Evolutionary conservation across 2,797 vertebrate genomes (phyloP), one percentile per base, ranked within the genome.

Genomic region (Poeciliopsis gracilis): DNA sequence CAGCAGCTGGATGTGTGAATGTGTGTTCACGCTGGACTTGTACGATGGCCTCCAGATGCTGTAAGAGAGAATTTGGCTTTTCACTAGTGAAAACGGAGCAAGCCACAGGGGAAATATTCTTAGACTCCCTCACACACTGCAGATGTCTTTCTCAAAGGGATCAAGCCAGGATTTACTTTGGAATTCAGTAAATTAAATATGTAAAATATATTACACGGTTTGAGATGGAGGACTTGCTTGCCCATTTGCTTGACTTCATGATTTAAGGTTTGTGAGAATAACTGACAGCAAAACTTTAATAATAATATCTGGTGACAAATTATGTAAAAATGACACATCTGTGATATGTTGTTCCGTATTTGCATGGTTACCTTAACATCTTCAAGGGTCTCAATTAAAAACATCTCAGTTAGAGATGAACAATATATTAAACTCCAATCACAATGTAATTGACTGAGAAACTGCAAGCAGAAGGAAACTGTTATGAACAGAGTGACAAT

Each of bases 61-160:
- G 55, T 41, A 66, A 57, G 77, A 87, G 86, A 84, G 82, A 88
- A 85, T 78, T 57, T 77, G 74, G 20, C 73, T 76, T 82, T 86
- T 81, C 41, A 70, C 71, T 49, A 71, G 72, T 75, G 78, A 75
- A 73, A 47, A 69, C 85, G 66, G 80, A 83, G 83, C 61, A 66
- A 87, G 49, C 77, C 61, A n/a, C 75, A 7, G 41, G 15, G 84
- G 80, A 78, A 73, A 71, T 73, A 46, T 77, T 30, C 78, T 85
- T 33, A 72, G 72, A 76, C 78, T 11, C 75, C 73, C 76, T 11
- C 77, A 76, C 76, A 83, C 57, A 28, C 71, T 72, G 75, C 59
- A 61, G 59, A 53, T 63, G n/a, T 69, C 41, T 78, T 66, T 53
- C 61, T 41, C 15, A 75, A 76, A 77, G 77, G 69, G 25, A 77